These are phyloP conservation scores for Tenthredo livida DNA, from an alignment of 2,888 invertebrate species.

Conservation along the genomic window DNA sequence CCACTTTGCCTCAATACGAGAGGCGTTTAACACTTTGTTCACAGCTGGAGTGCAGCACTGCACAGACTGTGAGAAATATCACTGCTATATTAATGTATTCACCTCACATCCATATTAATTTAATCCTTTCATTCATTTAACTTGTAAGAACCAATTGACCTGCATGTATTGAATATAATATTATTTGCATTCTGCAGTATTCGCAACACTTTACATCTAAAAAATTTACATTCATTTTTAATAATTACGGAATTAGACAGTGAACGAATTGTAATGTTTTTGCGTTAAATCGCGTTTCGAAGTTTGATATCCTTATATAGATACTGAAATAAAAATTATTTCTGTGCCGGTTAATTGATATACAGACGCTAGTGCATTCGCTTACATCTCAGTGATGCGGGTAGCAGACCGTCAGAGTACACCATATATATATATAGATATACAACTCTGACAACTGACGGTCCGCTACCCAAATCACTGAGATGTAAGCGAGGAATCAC, in stretches of 20 bases:
- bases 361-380: not conserved
- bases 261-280: not conserved
- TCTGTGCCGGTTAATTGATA: not conserved
- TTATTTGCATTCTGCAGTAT: constrained; percentile 54
- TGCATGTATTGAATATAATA: constrained; percentile 63
- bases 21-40: constrained; percentile 75
- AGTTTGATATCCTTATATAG: not conserved
- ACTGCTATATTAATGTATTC: constrained; percentile 65
- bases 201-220: not conserved
- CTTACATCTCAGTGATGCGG: too few relatives aligned
- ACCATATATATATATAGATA: too few relatives aligned
- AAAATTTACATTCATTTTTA: not conserved
- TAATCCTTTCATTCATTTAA: constrained; percentile 69
- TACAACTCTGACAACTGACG: too few relatives aligned
- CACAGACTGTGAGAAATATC: constrained; percentile 75
- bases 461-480: too few relatives aligned
- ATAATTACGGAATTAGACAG: not conserved
- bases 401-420: too few relatives aligned
- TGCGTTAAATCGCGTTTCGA: not conserved
- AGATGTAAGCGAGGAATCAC: too few relatives aligned
- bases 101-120: constrained; percentile 66
- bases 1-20: constrained; percentile 70
- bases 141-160: constrained; percentile 64
- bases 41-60: constrained; percentile 76
- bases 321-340: not conserved